phyloP scores from a whole-genome alignment of 2,797 vertebrate species.

The Sebastes steindachneri region DNA sequence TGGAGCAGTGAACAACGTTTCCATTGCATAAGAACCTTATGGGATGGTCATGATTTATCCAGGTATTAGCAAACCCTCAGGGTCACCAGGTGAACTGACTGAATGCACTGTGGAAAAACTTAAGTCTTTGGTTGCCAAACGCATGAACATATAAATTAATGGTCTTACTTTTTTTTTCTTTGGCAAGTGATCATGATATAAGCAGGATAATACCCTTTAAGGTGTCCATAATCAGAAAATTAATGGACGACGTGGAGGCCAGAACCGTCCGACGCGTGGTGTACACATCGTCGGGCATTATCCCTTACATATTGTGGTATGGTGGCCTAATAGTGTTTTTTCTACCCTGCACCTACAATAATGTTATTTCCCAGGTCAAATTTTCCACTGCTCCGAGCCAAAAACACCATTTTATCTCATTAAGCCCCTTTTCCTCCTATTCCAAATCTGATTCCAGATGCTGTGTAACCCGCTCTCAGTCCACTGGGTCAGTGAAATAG shows the following conservation, averaged over 20 bases:
- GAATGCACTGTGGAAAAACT: not conserved
- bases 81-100: not conserved
- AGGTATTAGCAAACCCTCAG: not conserved
- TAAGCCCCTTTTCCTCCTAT: constrained; percentile 5
- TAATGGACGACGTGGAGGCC: no score
- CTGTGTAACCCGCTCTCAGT: not conserved
- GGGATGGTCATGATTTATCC: not conserved
- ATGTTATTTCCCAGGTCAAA: constrained; percentile 14
- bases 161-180: no score
- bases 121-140: not conserved
- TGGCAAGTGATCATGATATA: no score
- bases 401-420: constrained; percentile 15
- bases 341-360: not conserved
- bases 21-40: not conserved
- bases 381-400: not conserved
- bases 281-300: no score
- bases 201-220: no score
- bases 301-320: not conserved
- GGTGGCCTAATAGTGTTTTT: not conserved
- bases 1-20: no score
- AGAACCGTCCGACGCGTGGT: no score
- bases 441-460: constrained; percentile 7
- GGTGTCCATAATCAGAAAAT: no score
- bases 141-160: not conserved
- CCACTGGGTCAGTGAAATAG: constrained; percentile 38